Evolutionary conservation across 2,888 invertebrate genomes (phyloP).

Genomic region (Eupithecia vulgata): DNA sequence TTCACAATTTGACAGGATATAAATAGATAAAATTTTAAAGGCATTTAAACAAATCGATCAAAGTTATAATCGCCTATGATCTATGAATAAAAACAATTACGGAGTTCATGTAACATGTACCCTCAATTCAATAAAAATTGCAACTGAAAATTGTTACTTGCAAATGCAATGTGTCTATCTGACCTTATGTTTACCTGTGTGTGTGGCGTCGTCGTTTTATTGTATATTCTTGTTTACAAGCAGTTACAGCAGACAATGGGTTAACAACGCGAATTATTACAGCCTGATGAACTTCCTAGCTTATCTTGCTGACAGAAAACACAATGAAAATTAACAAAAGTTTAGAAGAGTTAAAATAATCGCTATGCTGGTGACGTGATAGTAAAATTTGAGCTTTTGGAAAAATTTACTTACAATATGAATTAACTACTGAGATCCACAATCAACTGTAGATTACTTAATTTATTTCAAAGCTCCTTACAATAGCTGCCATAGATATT

Average conservation of each 20-base stretch:
- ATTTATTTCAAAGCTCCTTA: conserved; percentile 45
- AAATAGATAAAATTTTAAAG: background rate
- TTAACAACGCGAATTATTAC: background rate
- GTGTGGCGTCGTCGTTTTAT: background rate
- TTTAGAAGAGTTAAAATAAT: conserved; percentile 49
- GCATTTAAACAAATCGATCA: background rate
- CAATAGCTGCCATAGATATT: conserved; percentile 11
- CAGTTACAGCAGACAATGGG: background rate
- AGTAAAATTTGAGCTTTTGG: conserved; percentile 65
- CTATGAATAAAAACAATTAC: background rate
- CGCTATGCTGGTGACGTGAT: conserved; percentile 60
- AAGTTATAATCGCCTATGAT: background rate
- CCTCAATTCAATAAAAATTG: background rate
- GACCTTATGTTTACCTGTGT: background rate
- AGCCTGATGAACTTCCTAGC: background rate
- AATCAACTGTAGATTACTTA: conserved; percentile 82
- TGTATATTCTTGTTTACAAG: background rate
- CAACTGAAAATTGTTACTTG: background rate
- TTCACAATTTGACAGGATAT: background rate
- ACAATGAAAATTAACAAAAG: conserved; percentile 73
- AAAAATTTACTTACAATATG: conserved; percentile 69
- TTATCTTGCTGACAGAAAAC: background rate
- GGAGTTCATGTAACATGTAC: background rate
- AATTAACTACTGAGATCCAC: conserved; percentile 80
- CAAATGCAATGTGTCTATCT: background rate